A percentile compares a stretch with the other conserved stretches of the same genome.
Conservation (phyloP, 2,113 vertebrate genomes). For the Nycticebus coucang region DNA sequence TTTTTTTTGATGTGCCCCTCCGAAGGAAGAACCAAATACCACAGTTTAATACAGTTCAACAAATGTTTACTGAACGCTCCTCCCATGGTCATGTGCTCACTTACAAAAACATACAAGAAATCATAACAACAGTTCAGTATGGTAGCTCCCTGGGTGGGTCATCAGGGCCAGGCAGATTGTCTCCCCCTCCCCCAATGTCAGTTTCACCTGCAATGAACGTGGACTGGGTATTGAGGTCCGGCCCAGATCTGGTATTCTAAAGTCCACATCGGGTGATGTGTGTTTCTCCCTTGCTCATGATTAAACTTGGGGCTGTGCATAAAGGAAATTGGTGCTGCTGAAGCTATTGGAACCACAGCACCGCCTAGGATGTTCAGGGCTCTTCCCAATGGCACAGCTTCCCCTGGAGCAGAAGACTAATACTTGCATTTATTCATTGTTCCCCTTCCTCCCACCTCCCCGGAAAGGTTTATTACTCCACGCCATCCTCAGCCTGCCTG, state of each 20-base stretch:
- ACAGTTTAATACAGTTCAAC: not conserved
- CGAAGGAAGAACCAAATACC: not conserved
- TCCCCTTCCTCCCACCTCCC: not conserved
- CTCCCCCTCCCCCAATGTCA: not conserved
- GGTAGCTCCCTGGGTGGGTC: not conserved
- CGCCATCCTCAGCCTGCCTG: not conserved
- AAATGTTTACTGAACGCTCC: not conserved
- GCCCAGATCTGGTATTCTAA: not conserved
- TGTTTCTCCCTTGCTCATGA: not conserved
- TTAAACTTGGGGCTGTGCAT: accelerated
- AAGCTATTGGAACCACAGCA: accelerated
- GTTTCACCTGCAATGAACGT: not conserved
- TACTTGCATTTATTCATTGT: too few species aligned
- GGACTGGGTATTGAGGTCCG: not conserved
- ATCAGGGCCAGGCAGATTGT: not conserved
- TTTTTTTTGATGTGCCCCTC: not conserved
- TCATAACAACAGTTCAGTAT: not conserved
- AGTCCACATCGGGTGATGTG: not conserved
- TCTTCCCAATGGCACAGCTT: accelerated
- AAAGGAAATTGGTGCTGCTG: not conserved
- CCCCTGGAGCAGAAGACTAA: too few species aligned
- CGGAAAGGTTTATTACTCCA: not conserved
- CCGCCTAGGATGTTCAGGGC: accelerated
- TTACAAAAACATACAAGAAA: slow-evolving; percentile 17
- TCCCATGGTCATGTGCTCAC: not conserved